Conservation (phyloP, 2,113 vertebrate genomes). For the Dasyprocta punctata region DNA sequence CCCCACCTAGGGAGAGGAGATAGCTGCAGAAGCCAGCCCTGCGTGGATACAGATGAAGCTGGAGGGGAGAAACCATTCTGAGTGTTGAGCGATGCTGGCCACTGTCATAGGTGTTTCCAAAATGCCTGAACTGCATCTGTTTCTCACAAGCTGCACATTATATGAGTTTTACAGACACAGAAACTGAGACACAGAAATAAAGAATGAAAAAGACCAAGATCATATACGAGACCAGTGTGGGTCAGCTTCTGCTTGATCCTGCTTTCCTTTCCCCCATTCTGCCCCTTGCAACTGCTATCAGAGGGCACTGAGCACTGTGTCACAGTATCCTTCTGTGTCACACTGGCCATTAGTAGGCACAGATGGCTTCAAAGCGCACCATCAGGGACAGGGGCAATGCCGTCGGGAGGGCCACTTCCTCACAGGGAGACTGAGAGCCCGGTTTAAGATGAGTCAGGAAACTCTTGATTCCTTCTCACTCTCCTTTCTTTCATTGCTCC, state of each 20-base stretch:
- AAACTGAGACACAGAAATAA: neutral
- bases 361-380: too few relatives aligned
- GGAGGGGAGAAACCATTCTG: too few relatives aligned
- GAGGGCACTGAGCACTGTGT: fast-evolving
- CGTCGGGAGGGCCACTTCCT: neutral
- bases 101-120: neutral
- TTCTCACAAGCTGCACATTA: neutral
- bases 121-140: fast-evolving
- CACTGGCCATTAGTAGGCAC: fast-evolving
- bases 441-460: neutral
- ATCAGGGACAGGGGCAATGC: too few relatives aligned
- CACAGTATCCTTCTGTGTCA: fast-evolving
- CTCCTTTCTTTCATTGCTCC: fast-evolving
- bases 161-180: neutral
- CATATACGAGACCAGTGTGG: fast-evolving
- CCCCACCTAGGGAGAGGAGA: fast-evolving
- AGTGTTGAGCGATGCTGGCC: neutral
- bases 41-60: fast-evolving
- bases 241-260: neutral
- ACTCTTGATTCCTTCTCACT: neutral
- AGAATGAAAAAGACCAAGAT: neutral
- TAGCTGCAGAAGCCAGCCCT: fast-evolving
- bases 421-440: neutral
- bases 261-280: neutral
- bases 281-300: fast-evolving